Base-by-base conservation (phyloP, 2,888 invertebrate species). In the Nyleta sp. region DNA sequence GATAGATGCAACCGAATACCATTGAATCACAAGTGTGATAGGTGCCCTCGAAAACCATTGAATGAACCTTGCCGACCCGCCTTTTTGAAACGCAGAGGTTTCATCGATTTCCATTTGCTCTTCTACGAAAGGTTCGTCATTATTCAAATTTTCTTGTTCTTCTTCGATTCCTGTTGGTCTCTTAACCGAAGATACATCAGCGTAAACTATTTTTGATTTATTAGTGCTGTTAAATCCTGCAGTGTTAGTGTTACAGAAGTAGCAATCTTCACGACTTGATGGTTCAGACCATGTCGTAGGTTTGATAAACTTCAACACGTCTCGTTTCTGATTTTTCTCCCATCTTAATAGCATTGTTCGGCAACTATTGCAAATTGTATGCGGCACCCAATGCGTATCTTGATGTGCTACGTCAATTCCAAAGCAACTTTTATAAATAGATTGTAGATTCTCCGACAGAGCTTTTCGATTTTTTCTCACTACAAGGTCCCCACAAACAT, bases 331-430 rank as follows among this genome's bases (percentile, higher is more conserved):
- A 50, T 24, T 50, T 28, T 28, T 50, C 7, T 24, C 17, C 28
- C 28, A 50, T 50, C 55, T 28, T 50, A 55, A 55, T 55, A 53
- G 28, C n/a, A 33, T 20, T 53, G 53, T 83, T n/a, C 82, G 80
- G 80, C 68, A 82, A 48, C 70, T 84, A 18, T 84, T 84, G 35
- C 35, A 35, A 35, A 35, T 11, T 35, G n/a, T 35, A 35, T 35
- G 35, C 8, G 35, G 48, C 83, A 68, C 83, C 84, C 40, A 68
- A 80, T 35, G 80, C 65, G 11, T 75, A 82, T 74, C 35, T 44
- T 24, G 44, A 65, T 31, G 28, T 42, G 42, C 42, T 42, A 42
- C 18, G 8, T 42, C 18, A 13, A 20, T n/a, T 6, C 48, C 20
- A 7, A 20, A 48, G 48, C 48, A 48, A 48, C 13, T n/a, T 48